Evolutionary conservation across 2,888 invertebrate genomes (phyloP).

Genomic region (Drosophila kokeensis): DNA sequence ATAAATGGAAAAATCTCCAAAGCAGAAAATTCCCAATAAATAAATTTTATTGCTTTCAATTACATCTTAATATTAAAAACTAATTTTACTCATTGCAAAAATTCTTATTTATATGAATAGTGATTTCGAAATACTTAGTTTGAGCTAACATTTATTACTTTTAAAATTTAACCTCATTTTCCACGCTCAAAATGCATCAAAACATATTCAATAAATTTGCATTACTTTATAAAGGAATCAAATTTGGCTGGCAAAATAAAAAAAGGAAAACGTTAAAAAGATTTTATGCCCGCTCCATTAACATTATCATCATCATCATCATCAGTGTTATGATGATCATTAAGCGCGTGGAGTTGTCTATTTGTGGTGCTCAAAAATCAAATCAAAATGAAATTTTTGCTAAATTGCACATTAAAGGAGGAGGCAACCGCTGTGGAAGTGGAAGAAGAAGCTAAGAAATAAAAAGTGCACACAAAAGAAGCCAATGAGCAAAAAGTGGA

Average conservation of each 20-base stretch:
- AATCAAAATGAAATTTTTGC: conserved; percentile 63
- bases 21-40: no score
- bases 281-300: conserved; percentile 7
- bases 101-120: not conserved
- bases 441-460: conserved; percentile 14
- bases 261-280: not conserved
- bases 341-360: conserved; percentile 16
- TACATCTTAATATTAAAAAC: accelerated
- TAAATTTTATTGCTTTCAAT: no score
- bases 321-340: conserved; percentile 12
- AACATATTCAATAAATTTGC: conserved; percentile 21
- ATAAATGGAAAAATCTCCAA: not conserved
- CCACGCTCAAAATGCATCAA: not conserved
- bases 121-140: not conserved
- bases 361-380: conserved; percentile 46
- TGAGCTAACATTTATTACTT: not conserved
- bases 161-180: not conserved
- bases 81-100: not conserved
- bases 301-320: conserved; percentile 13
- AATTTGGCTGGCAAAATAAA: conserved; percentile 1
- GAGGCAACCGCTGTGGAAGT: conserved; percentile 3
- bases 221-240: not conserved
- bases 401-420: conserved; percentile 67
- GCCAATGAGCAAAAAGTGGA: conserved; percentile 53
- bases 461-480: conserved; percentile 39